Conservation (phyloP, 2,888 invertebrate species). For the Hirtodrosophila cameraria region DNA sequence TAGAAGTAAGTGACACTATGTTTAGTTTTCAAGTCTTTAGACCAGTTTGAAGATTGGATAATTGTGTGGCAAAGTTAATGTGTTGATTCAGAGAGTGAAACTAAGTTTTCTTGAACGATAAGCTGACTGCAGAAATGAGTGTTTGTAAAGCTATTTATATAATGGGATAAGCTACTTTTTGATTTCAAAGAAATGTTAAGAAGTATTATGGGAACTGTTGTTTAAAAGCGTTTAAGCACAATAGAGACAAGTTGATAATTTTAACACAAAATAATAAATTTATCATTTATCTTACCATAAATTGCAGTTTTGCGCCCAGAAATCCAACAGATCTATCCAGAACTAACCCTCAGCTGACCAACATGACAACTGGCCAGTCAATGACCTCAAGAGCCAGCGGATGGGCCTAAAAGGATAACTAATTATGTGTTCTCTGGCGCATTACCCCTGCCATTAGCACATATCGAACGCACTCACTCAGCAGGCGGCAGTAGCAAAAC, state of each 20-base stretch:
- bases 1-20: not conserved
- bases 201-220: too few species aligned
- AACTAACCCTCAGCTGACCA: conserved; percentile 29
- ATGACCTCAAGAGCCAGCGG: conserved; percentile 45
- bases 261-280: too few species aligned
- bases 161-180: too few species aligned
- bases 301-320: not conserved
- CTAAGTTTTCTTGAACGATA: not conserved
- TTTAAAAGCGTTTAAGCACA: too few species aligned
- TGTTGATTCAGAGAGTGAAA: conserved; percentile 9
- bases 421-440: conserved; percentile 65
- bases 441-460: conserved; percentile 28
- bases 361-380: conserved; percentile 39
- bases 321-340: not conserved
- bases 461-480: conserved; percentile 25
- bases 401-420: conserved; percentile 63
- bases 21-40: conserved; percentile 27
- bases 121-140: not conserved
- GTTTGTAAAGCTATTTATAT: too few species aligned
- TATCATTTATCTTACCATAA: not conserved
- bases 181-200: too few species aligned
- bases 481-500: conserved; percentile 49
- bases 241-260: too few species aligned
- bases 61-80: conserved; percentile 16
- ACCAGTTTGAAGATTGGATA: conserved; percentile 9